Conservation (phyloP, 2,888 invertebrate species). For the Nasonovia ribisnigri region DNA sequence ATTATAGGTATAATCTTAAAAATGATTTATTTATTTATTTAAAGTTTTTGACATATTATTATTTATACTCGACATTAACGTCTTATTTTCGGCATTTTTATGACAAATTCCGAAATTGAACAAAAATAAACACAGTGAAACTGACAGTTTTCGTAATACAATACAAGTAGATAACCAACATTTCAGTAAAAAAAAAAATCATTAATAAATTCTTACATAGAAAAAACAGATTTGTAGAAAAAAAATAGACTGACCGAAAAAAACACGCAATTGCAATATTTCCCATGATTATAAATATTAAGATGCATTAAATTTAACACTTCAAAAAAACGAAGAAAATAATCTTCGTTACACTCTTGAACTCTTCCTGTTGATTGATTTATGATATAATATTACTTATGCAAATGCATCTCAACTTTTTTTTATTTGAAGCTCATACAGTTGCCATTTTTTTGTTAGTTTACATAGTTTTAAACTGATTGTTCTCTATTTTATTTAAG, state of each 20-base stretch:
- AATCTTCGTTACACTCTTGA: background rate
- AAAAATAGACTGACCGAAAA: background rate
- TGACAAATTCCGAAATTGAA: background rate
- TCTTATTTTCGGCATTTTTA: background rate
- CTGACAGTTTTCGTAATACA: background rate
- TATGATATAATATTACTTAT: background rate
- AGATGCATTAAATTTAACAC: slow-evolving; percentile 1
- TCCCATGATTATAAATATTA: background rate
- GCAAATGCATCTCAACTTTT: background rate
- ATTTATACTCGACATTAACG: background rate
- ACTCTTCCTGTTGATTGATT: background rate
- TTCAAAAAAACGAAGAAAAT: background rate
- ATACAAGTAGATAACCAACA: background rate
- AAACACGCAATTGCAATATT: background rate
- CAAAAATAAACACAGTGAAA: background rate
- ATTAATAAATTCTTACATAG: background rate
- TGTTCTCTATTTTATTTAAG: background rate
- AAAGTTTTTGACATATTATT: background rate
- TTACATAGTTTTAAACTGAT: background rate
- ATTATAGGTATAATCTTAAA: background rate
- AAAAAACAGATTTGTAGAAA: background rate
- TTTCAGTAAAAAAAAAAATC: background rate
- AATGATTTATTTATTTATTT: background rate
- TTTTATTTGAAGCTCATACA: background rate
- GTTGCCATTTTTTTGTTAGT: background rate